These are phyloP conservation scores for Pristionchus exspectatus DNA, from an alignment of 2,888 invertebrate genomes.

Conservation along the genomic window DNA sequence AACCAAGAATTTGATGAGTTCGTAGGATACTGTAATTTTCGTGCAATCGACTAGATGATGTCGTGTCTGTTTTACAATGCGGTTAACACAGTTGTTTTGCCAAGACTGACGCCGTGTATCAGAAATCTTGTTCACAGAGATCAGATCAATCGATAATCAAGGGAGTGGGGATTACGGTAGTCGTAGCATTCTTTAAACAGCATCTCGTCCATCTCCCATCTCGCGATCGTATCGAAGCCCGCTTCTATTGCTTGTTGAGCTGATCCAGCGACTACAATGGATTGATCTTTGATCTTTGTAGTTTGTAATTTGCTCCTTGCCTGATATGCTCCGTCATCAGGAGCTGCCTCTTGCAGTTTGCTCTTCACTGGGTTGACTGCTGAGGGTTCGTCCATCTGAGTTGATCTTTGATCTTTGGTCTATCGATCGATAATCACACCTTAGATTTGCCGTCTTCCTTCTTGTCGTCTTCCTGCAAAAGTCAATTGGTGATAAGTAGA, in stretches of 20 bases:
- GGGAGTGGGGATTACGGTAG: background rate
- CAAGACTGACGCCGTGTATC: slow-evolving; percentile 42
- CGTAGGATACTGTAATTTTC: too few relatives aligned
- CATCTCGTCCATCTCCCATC: background rate
- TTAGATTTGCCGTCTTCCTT: slow-evolving; percentile 31
- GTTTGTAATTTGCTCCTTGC: background rate
- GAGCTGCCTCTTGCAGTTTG: slow-evolving; percentile 33
- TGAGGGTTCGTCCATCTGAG: slow-evolving; percentile 14
- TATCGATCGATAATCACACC: background rate
- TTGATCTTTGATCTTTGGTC: slow-evolving; percentile 18
- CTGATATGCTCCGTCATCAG: slow-evolving; percentile 48
- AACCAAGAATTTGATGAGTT: too few relatives aligned
- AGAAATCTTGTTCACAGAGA: slow-evolving; percentile 47
- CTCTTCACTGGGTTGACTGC: slow-evolving; percentile 32
- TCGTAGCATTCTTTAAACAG: background rate
- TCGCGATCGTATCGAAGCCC: background rate
- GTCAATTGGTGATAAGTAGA: background rate
- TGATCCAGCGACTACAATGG: slow-evolving; percentile 26
- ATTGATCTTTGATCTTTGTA: slow-evolving; percentile 24
- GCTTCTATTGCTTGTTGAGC: slow-evolving; percentile 39
- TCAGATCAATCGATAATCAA: slow-evolving; percentile 44
- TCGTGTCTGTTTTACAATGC: background rate
- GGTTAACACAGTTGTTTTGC: background rate
- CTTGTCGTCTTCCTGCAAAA: slow-evolving; percentile 7
- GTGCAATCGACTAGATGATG: too few relatives aligned